Percentiles rank a stretch among this genome's conserved stretches.
Conservation (phyloP, 2,888 invertebrate genomes). For the Morpho achilles region DNA sequence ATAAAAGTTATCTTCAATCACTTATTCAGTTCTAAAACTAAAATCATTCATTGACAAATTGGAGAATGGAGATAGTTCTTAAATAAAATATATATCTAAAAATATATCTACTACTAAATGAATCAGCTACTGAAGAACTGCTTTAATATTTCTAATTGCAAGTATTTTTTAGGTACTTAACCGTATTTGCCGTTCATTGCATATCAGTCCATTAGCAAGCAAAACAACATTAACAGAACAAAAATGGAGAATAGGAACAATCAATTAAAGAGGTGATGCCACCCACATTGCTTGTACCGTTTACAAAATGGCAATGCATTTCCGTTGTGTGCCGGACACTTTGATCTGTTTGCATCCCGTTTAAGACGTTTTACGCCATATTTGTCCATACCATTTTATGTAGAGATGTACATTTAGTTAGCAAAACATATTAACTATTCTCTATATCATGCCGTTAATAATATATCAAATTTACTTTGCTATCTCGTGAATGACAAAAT, state of each 20-base stretch:
- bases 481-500: too few relatives aligned
- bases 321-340: conserved; percentile 52
- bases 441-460: too few relatives aligned
- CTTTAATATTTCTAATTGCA: background rate
- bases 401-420: background rate
- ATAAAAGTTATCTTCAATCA: too few relatives aligned
- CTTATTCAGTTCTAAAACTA: too few relatives aligned
- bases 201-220: conserved; percentile 7
- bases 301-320: conserved; percentile 60
- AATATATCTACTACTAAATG: too few relatives aligned
- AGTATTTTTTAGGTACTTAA: background rate
- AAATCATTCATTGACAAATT: too few relatives aligned
- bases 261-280: conserved; percentile 47
- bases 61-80: too few relatives aligned
- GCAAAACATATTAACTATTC: too few relatives aligned
- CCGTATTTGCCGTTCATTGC: conserved; percentile 1
- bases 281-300: conserved; percentile 58
- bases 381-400: conserved; percentile 18
- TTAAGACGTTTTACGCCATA: conserved; percentile 20
- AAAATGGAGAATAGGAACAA: conserved; percentile 34
- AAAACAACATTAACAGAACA: conserved; percentile 22
- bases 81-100: too few relatives aligned
- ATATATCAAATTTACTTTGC: too few relatives aligned
- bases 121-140: too few relatives aligned
- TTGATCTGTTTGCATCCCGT: conserved; percentile 30